Percentiles rank a stretch among this genome's conserved stretches.
Evolutionary conservation across 2,113 vertebrate genomes (phyloP).

Genomic region (Charadrius vociferus): DNA sequence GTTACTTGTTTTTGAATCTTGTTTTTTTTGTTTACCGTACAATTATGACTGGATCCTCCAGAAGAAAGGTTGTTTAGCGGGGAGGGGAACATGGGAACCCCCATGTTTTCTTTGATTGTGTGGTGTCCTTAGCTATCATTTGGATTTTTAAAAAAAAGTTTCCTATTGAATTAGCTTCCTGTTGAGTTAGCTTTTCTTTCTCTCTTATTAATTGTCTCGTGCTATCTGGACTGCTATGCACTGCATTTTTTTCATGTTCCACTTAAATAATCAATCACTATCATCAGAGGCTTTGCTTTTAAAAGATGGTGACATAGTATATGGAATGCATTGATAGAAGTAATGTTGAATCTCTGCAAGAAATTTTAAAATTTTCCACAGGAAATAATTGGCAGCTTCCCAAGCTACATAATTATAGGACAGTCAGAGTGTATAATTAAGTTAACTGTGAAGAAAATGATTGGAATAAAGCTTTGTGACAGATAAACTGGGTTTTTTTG

Average conservation of each 20-base stretch:
- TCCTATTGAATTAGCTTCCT: background rate
- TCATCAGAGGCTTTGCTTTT: background rate
- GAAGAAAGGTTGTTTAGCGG: background rate
- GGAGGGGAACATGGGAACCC: rapidly evolving
- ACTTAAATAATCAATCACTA: background rate
- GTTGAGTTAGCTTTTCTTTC: background rate
- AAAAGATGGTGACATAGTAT: background rate
- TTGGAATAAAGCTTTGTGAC: conserved; percentile 66
- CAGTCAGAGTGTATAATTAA: conserved; percentile 73
- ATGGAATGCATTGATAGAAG: background rate
- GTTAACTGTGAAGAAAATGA: conserved; percentile 66
- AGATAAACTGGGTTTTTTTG: conserved; percentile 31
- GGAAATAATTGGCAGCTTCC: conserved; percentile 72
- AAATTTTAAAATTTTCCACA: conserved; percentile 60
- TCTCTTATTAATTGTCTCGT: background rate
- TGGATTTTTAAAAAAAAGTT: background rate
- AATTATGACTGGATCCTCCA: background rate
- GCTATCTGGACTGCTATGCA: background rate
- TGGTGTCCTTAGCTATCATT: background rate
- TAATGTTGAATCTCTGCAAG: conserved; percentile 13
- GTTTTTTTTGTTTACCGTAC: background rate
- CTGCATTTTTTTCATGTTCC: background rate
- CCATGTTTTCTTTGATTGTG: background rate
- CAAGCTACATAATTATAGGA: conserved; percentile 74
- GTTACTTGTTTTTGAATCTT: background rate